Percentiles rank a stretch among this genome's conserved stretches.
Evolutionary conservation across 2,113 vertebrate species (phyloP).

Genomic region (Macaca fascicularis): DNA sequence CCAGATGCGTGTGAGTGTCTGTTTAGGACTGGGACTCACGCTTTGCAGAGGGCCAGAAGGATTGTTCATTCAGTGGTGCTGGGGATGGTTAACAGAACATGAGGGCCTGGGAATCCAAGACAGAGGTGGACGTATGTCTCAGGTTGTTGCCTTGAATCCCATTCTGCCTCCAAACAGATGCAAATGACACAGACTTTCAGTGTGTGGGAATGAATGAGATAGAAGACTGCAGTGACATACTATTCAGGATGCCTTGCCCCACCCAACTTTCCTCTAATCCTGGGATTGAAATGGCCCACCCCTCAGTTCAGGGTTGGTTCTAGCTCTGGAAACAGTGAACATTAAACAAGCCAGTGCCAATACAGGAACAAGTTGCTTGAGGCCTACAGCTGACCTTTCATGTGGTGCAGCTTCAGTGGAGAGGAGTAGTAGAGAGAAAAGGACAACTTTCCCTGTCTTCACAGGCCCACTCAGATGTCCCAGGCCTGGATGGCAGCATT

Average conservation of each 20-base stretch:
- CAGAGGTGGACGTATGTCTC: not conserved
- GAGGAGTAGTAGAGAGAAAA: not conserved
- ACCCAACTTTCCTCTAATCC: not conserved
- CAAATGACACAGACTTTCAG: not conserved
- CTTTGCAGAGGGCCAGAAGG: not conserved
- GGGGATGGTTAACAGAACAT: not conserved
- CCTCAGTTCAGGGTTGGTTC: not conserved
- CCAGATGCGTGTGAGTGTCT: not conserved
- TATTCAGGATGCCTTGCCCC: not conserved
- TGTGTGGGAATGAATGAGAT: not conserved
- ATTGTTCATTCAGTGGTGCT: not conserved
- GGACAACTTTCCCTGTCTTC: not conserved
- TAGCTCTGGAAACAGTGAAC: not conserved
- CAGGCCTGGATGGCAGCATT: not conserved
- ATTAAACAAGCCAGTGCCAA: not conserved
- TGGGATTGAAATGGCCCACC: not conserved
- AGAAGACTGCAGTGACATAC: not conserved
- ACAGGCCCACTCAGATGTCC: not conserved
- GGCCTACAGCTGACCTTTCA: not conserved
- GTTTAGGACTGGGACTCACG: not conserved
- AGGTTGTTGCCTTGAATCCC: not conserved
- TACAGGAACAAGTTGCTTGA: not conserved
- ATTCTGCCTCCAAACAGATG: not conserved
- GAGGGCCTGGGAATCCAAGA: not conserved
- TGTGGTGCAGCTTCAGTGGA: not conserved